phyloP scores from a whole-genome alignment of 1,140 invertebrate species.

The Caenorhabditis brenneri region DNA sequence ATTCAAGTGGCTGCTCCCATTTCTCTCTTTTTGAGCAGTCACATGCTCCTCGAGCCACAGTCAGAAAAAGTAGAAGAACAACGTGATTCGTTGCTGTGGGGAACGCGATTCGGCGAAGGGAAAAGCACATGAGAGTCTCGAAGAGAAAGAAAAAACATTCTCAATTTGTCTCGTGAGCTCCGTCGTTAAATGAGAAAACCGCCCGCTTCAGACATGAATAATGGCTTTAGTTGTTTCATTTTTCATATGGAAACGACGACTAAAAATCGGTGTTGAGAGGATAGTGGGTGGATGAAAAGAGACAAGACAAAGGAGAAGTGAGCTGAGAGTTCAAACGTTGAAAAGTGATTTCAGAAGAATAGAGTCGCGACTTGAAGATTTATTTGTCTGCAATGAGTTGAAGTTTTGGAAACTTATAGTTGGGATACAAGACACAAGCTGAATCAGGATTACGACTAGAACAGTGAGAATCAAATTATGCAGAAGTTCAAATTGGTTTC shows the following conservation, averaged over 20 bases:
- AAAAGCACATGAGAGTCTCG: background rate
- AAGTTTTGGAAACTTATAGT: too few relatives aligned
- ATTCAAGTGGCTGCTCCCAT: background rate
- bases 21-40: background rate
- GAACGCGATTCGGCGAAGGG: background rate
- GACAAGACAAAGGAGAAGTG: background rate
- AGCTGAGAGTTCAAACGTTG: background rate
- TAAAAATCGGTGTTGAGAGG: background rate
- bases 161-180: constrained; percentile 17
- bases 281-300: background rate
- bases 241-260: background rate
- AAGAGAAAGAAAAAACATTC: background rate
- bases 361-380: too few relatives aligned
- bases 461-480: too few relatives aligned
- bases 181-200: background rate
- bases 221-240: background rate
- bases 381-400: too few relatives aligned
- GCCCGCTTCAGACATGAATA: background rate
- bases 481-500: too few relatives aligned
- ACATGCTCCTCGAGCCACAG: background rate
- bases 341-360: too few relatives aligned
- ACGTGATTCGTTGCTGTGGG: constrained; percentile 39
- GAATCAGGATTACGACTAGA: too few relatives aligned
- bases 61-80: background rate
- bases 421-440: too few relatives aligned